Evolutionary conservation across 2,888 invertebrate species (phyloP).

Genomic region (Leptarthrus brevirostris): DNA sequence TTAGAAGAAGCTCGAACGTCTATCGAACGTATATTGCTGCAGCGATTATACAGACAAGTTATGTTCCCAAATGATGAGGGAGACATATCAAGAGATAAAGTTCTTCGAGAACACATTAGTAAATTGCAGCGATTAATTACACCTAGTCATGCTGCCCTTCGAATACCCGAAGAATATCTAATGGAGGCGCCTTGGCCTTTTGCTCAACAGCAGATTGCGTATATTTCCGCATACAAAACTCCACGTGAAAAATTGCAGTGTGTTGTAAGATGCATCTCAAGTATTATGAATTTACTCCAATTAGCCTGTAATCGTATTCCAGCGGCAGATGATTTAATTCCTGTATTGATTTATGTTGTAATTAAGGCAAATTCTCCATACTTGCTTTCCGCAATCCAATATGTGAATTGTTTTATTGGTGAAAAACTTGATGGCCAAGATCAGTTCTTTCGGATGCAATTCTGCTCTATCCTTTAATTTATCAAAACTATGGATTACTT

Average conservation of each 20-base stretch:
- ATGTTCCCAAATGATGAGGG: conserved; percentile 98
- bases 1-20: conserved; percentile 82
- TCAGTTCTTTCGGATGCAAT: conserved; percentile 99
- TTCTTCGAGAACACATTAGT: conserved; percentile 88
- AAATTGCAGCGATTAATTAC: conserved; percentile 81
- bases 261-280: conserved; percentile 81
- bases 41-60: conserved; percentile 89
- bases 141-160: conserved; percentile 82
- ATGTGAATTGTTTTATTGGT: conserved; percentile 92
- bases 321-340: conserved; percentile 95
- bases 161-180: conserved; percentile 84
- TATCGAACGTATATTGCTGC: conserved; percentile 92
- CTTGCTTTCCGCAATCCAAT: conserved; percentile 93
- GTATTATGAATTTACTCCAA: conserved; percentile 92
- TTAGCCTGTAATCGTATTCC: conserved; percentile 84
- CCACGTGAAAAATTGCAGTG: conserved; percentile 82
- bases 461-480: conserved; percentile 95
- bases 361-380: conserved; percentile 96
- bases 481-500: conserved; percentile 89
- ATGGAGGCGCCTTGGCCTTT: conserved; percentile 97
- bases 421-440: conserved; percentile 87
- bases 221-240: conserved; percentile 91
- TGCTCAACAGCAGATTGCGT: conserved; percentile 89
- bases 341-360: conserved; percentile 95
- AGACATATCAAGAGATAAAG: conserved; percentile 90